Evolutionary conservation across 1,140 invertebrate species (phyloP), one percentile per base, ranked within the genome.

Genomic region (fruit fly (Drosophila melanogaster)): DNA sequence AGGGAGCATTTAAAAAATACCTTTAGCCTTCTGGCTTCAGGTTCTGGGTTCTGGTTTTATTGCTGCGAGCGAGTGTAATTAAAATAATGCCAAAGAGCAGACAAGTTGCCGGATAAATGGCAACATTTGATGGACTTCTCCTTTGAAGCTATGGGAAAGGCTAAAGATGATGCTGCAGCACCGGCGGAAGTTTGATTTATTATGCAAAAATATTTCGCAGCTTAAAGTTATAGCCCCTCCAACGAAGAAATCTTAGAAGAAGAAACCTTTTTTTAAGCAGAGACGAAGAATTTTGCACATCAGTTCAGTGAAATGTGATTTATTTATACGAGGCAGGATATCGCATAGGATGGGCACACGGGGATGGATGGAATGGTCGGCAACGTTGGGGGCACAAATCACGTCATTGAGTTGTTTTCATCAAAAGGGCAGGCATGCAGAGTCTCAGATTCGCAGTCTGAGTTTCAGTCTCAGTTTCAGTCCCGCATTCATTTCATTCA

Each of bases 391-490:
- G 55, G 74, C 70, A 78, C 84, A 89, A 89, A 89, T 89, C 84
- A 89, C 84, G 84, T 84, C 84, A 89, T 89, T 89, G 84, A 89
- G 84, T 89, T 89, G 84, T 89, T 89, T 89, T 89, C 84, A 89
- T 89, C 84, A 89, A 90, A 89, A 89, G 84, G 83, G 83, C 81
- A 87, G 65, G 81, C 81, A 86, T 75, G 61, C 55, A 80, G 56
- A 53, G 49, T 30, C 30, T 30, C 15, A 41, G 66, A 50, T 62
- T 7, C 35, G 56, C 62, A 38, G 35, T n/a, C 47, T 56, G 46
- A 47, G 19, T 54, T 54, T 59, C 65, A 46, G 38, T 24, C 22
- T 19, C 33, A 43, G 46, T 24, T n/a, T 61, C 43, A 46, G 47
- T 47, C 41, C 47, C 73, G 19, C 19, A 22, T 22, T 22, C 70